These are phyloP conservation scores for Myotis planiceps DNA, from an alignment of 2,797 vertebrate species.

Conservation along the genomic window DNA sequence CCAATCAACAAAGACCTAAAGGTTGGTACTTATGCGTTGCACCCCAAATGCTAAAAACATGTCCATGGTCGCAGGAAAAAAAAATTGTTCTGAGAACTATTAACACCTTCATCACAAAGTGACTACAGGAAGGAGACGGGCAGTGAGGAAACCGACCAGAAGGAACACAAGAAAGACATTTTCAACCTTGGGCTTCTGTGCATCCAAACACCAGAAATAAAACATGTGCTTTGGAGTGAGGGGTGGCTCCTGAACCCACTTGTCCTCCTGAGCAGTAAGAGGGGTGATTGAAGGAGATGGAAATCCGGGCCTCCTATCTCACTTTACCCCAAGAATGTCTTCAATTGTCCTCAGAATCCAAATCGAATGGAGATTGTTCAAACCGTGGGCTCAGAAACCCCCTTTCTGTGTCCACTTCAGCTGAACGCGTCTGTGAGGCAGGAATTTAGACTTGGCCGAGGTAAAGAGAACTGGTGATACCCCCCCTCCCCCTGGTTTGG, in stretches of 20 bases:
- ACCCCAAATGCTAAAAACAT: background rate
- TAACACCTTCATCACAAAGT: background rate
- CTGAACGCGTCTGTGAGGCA: slow-evolving; percentile 80
- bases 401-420: slow-evolving; percentile 42
- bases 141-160: background rate
- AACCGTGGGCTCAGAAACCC: slow-evolving; percentile 18
- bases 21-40: background rate
- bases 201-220: slow-evolving; percentile 54
- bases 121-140: background rate
- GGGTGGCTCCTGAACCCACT: background rate
- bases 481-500: slow-evolving; percentile 80
- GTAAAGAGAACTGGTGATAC: slow-evolving; percentile 80
- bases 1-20: background rate
- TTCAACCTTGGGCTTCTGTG: slow-evolving; percentile 65
- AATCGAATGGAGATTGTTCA: slow-evolving; percentile 59
- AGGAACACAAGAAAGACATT: background rate
- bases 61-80: background rate
- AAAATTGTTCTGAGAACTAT: background rate
- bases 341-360: slow-evolving; percentile 27
- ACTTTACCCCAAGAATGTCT: background rate
- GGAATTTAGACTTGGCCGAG: slow-evolving; percentile 83
- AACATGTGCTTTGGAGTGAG: background rate
- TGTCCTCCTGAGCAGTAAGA: background rate
- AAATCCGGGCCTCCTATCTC: background rate
- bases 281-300: background rate